Percentiles rank a stretch among this genome's conserved stretches.
These are phyloP conservation scores for Uromys caudimaculatus DNA, from an alignment of 2,797 vertebrate species.

Conservation along the genomic window DNA sequence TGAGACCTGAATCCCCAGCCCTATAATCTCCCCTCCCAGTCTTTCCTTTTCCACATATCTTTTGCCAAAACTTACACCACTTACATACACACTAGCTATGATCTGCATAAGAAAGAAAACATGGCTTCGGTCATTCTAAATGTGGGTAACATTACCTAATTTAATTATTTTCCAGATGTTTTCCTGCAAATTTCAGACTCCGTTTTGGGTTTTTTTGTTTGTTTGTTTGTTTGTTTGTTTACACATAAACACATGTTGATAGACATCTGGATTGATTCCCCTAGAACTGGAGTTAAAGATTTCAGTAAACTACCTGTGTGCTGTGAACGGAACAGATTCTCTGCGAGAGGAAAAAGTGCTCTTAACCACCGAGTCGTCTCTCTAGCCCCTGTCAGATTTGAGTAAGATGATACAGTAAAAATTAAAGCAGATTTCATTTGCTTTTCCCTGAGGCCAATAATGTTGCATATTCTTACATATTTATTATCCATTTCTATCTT, in stretches of 20 bases:
- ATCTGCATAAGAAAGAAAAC: neutral
- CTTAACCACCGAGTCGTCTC: neutral
- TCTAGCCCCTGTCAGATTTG: neutral
- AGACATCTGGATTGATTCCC: neutral
- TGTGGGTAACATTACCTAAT: neutral
- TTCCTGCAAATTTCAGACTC: neutral
- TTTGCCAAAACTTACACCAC: neutral
- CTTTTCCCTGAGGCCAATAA: neutral
- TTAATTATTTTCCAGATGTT: neutral
- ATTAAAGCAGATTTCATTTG: neutral
- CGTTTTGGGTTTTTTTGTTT: neutral
- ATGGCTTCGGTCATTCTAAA: neutral
- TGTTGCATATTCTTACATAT: neutral
- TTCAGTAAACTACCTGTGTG: neutral
- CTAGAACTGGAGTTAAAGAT: neutral
- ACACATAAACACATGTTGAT: neutral
- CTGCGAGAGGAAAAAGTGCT: neutral
- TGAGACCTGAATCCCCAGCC: neutral
- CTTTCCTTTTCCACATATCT: neutral
- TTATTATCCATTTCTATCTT: neutral
- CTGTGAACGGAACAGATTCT: neutral
- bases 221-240: neutral
- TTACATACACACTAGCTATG: neutral
- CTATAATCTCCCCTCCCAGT: neutral
- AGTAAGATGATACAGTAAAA: neutral